These are phyloP conservation scores for Callaeas wilsoni DNA, from an alignment of 2,113 vertebrate genomes.

Conservation along the genomic window DNA sequence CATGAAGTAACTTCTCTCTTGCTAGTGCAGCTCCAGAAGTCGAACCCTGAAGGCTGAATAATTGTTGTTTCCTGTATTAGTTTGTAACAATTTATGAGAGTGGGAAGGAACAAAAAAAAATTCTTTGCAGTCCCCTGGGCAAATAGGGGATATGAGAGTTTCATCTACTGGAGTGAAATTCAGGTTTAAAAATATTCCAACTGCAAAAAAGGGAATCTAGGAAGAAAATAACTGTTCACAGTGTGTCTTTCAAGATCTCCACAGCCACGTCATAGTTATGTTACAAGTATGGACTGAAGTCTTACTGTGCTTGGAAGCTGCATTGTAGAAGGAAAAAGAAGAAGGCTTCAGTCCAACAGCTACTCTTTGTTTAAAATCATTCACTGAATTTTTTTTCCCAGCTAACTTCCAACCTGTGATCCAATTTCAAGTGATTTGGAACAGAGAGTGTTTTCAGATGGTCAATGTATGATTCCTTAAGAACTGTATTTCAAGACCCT, in stretches of 20 bases:
- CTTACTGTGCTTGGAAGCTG: background rate
- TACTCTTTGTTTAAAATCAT: background rate
- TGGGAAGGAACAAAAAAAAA: background rate
- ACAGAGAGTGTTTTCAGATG: background rate
- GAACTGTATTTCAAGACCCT: background rate
- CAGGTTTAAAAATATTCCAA: slow-evolving; percentile 10
- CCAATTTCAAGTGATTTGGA: background rate
- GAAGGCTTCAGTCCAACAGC: background rate
- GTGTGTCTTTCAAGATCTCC: background rate
- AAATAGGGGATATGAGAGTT: background rate
- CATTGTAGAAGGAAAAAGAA: background rate
- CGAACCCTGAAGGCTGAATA: slow-evolving; percentile 41
- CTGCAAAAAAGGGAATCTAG: background rate
- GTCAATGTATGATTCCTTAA: background rate
- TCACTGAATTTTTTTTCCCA: background rate
- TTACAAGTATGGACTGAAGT: background rate
- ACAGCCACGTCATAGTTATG: background rate
- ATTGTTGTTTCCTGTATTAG: slow-evolving; percentile 41
- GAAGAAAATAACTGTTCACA: background rate
- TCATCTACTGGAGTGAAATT: background rate
- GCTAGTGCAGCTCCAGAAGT: background rate
- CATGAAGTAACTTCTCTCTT: background rate
- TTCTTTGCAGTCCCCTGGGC: background rate
- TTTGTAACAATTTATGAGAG: slow-evolving; percentile 43
- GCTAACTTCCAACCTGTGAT: background rate